Percentiles rank a stretch among this genome's conserved stretches.
Evolutionary conservation across 2,113 vertebrate species (phyloP).

Genomic region (Origma solitaria): DNA sequence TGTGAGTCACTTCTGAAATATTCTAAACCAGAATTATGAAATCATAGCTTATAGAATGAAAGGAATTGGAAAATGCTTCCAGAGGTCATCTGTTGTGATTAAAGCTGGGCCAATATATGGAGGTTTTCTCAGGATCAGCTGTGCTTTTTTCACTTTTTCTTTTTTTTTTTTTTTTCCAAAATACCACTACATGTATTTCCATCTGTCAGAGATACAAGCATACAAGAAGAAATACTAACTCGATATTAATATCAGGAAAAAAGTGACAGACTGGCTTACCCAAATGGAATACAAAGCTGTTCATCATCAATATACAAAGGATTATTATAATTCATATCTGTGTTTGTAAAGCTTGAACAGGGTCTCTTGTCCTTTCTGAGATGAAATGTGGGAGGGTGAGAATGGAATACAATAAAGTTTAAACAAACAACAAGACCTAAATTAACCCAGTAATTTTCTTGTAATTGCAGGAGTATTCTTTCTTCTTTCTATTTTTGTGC

Average conservation of each 20-base stretch:
- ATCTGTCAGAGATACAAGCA: background rate
- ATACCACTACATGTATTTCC: background rate
- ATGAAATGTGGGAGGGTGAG: background rate
- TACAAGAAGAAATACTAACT: background rate
- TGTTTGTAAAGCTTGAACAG: background rate
- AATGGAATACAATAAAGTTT: background rate
- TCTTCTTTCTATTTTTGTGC: background rate
- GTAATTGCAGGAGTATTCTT: background rate
- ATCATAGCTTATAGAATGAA: background rate
- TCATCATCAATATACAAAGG: background rate
- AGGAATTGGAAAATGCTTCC: background rate
- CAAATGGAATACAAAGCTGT: background rate
- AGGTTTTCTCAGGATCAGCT: background rate
- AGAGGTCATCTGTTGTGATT: background rate
- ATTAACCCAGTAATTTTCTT: background rate
- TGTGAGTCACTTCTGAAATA: background rate
- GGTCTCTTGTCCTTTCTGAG: background rate
- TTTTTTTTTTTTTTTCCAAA: accelerated
- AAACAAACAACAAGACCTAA: background rate
- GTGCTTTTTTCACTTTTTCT: accelerated
- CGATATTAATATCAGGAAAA: background rate
- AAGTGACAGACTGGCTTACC: background rate
- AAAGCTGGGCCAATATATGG: background rate
- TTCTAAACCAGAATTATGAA: background rate
- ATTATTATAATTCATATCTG: background rate